Conservation (phyloP, 2,888 invertebrate species). For the Tanytarsus gracilentus region DNA sequence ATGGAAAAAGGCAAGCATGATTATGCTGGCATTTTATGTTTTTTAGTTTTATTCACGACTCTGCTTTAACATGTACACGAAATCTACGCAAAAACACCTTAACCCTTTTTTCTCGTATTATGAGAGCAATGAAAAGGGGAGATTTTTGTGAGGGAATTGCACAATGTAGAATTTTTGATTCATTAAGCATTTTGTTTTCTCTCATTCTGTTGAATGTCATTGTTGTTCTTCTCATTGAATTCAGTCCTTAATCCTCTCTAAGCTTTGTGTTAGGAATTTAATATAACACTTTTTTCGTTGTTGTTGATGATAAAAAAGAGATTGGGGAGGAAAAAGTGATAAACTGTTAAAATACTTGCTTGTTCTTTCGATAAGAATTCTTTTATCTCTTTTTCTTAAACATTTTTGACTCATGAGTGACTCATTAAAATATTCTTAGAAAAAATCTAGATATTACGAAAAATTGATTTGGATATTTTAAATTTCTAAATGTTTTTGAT, state of each 20-base stretch:
- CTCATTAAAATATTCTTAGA: neutral
- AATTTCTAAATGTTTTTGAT: too few species aligned
- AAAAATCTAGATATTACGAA: too few species aligned
- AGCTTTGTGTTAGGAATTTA: slow-evolving; percentile 8
- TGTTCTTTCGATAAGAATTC: slow-evolving; percentile 6
- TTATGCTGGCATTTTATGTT: slow-evolving; percentile 10
- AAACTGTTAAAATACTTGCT: slow-evolving; percentile 10
- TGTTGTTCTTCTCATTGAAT: neutral
- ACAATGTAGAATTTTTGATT: slow-evolving; percentile 16
- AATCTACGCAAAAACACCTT: slow-evolving; percentile 9
- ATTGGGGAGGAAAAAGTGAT: slow-evolving; percentile 1
- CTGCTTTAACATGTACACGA: neutral
- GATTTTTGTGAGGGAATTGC: too few species aligned
- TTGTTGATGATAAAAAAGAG: too few species aligned
- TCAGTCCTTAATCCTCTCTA: neutral
- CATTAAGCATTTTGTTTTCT: slow-evolving; percentile 24
- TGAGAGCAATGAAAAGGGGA: too few species aligned
- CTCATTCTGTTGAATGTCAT: neutral
- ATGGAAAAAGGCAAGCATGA: neutral
- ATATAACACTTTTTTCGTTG: too few species aligned
- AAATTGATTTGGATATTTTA: too few species aligned
- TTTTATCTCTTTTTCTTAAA: neutral
- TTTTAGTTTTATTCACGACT: neutral
- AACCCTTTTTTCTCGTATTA: too few species aligned
- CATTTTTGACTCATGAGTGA: neutral